Conservation (phyloP, 2,888 invertebrate genomes). For the Ypsolopha sequella region DNA sequence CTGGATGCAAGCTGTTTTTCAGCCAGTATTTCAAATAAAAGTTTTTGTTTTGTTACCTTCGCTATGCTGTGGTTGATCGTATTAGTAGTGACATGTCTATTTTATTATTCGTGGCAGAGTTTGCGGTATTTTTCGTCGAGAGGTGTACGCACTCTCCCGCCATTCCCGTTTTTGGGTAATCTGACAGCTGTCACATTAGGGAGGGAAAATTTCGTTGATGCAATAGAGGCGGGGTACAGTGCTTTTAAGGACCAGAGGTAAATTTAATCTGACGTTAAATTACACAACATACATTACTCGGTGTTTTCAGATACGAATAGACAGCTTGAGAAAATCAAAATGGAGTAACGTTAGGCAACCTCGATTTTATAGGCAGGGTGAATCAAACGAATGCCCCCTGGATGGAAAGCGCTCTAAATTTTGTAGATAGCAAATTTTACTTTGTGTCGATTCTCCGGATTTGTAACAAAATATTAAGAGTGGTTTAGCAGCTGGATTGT, state of each 20-base stretch:
- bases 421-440: too few relatives aligned
- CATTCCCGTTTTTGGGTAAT: conserved; percentile 40
- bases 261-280: not conserved
- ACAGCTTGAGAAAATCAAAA: too few relatives aligned
- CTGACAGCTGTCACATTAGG: conserved; percentile 39
- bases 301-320: too few relatives aligned
- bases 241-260: conserved; percentile 40
- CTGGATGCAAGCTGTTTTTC: not conserved
- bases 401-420: too few relatives aligned
- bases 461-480: too few relatives aligned
- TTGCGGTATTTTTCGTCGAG: conserved; percentile 33
- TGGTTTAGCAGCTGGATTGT: too few relatives aligned
- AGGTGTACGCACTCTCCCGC: conserved; percentile 32
- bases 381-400: too few relatives aligned
- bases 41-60: not conserved
- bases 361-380: too few relatives aligned
- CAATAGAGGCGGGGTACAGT: conserved; percentile 36
- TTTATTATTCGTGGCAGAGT: conserved; percentile 28
- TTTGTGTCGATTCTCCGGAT: too few relatives aligned
- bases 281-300: not conserved
- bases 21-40: not conserved
- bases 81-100: conserved; percentile 26
- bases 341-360: too few relatives aligned
- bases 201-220: conserved; percentile 39
- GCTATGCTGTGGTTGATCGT: conserved; percentile 21